A percentile compares a stretch with the other conserved stretches of the same genome.
Evolutionary conservation across 2,113 vertebrate species (phyloP).

Genomic region (Taxidea taxus): DNA sequence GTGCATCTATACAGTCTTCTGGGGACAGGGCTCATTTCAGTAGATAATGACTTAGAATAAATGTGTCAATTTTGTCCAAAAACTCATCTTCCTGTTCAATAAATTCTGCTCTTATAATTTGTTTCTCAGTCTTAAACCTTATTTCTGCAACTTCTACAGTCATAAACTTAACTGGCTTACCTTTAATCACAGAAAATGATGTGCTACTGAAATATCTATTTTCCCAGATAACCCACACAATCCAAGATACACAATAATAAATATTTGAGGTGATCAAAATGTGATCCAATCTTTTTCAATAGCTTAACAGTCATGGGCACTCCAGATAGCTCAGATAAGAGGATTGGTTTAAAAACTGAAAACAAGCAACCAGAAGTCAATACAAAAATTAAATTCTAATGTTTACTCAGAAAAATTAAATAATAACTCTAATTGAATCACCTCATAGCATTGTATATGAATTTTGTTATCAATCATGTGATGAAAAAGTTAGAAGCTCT

Average conservation of each 20-base stretch:
- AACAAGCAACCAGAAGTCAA: not conserved
- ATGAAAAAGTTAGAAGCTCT: not conserved
- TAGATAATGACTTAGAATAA: not conserved
- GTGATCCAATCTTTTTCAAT: not conserved
- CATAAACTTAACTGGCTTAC: not conserved
- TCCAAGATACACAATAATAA: constrained; percentile 9
- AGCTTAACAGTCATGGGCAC: not conserved
- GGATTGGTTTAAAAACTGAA: not conserved
- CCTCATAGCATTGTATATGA: not conserved
- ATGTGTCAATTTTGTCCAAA: not conserved
- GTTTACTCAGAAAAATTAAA: constrained; percentile 12
- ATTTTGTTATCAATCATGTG: not conserved
- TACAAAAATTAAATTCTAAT: not conserved
- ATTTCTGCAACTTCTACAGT: not conserved
- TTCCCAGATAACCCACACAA: constrained; percentile 5
- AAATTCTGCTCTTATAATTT: not conserved
- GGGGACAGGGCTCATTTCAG: not conserved
- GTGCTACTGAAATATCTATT: not conserved
- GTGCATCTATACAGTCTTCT: not conserved
- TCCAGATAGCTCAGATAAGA: not conserved
- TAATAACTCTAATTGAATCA: not conserved
- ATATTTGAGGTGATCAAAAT: not conserved
- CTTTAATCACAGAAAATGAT: not conserved
- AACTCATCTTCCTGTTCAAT: not conserved
- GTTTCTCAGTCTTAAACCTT: not conserved